phyloP scores from a whole-genome alignment of 2,113 vertebrate genomes.

The Brachypteracias leptosomus region DNA sequence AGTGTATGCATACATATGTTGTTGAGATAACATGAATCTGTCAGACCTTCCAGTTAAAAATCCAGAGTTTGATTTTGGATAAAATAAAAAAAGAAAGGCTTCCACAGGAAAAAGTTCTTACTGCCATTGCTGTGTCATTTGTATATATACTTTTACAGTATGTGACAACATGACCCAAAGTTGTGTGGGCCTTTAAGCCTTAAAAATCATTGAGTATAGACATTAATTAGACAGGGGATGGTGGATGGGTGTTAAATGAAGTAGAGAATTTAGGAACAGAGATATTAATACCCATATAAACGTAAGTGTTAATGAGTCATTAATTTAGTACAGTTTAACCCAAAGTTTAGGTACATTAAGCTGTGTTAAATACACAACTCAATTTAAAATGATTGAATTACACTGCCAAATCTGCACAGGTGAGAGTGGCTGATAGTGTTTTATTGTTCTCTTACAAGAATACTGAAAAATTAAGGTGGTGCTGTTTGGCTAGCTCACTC shows the following conservation, averaged over 20 bases:
- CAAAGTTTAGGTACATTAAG: not conserved
- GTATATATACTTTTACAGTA: not conserved
- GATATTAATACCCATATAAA: not conserved
- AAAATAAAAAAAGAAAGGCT: not conserved
- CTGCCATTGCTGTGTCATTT: not conserved
- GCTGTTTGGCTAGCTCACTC: not conserved
- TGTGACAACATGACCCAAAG: not conserved
- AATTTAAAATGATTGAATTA: conserved; percentile 26
- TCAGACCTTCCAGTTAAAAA: not conserved
- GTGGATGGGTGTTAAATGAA: not conserved
- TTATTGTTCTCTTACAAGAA: not conserved
- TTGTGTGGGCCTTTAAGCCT: not conserved
- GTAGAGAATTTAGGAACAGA: not conserved
- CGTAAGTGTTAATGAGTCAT: conserved; percentile 7
- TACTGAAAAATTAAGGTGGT: not conserved
- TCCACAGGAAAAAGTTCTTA: not conserved
- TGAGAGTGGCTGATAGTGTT: not conserved
- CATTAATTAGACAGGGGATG: not conserved
- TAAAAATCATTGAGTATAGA: not conserved
- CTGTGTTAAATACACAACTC: not conserved
- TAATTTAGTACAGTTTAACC: conserved; percentile 24
- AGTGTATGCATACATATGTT: not conserved
- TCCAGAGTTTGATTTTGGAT: not conserved
- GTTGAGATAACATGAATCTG: not conserved
- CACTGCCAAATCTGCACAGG: not conserved